A percentile compares a stretch with the other conserved stretches of the same genome.
Evolutionary conservation across 2,797 vertebrate species (phyloP).

Genomic region (Myripristis jacobus): DNA sequence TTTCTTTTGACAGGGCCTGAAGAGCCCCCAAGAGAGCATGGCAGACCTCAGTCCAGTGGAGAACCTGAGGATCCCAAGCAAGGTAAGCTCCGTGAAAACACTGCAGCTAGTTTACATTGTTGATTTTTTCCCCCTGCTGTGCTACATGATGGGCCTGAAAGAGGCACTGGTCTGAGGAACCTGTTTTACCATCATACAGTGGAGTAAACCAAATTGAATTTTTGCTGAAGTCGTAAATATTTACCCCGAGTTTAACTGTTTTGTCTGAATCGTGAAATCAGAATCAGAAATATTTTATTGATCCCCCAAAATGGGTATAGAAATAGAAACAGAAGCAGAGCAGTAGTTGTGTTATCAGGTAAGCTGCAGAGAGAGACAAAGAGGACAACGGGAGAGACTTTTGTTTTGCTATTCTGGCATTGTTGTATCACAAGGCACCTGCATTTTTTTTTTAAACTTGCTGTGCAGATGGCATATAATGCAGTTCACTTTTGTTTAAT

Average conservation of each 20-base stretch:
- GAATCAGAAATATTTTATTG: too few relatives aligned
- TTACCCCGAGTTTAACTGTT: not conserved
- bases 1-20: conserved; percentile 87
- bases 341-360: not conserved
- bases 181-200: not conserved
- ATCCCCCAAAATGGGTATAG: too few relatives aligned
- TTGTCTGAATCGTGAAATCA: not conserved
- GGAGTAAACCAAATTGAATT: too few relatives aligned
- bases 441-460: not conserved
- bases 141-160: not conserved
- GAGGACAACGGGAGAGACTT: not conserved
- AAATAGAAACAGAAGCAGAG: too few relatives aligned
- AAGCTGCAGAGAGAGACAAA: not conserved
- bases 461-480: not conserved
- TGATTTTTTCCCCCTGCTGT: not conserved
- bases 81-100: conserved; percentile 82
- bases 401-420: not conserved
- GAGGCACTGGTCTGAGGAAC: not conserved
- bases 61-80: conserved; percentile 92
- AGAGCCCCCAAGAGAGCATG: conserved; percentile 94
- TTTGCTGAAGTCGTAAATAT: too few relatives aligned
- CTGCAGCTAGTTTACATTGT: not conserved
- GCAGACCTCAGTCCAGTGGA: conserved; percentile 94
- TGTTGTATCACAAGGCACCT: not conserved
- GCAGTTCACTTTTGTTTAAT: not conserved